These are phyloP conservation scores for Hemicentrotus pulcherrimus DNA, from an alignment of 35 echinoderm and acorn worm genomes.

Conservation along the genomic window DNA sequence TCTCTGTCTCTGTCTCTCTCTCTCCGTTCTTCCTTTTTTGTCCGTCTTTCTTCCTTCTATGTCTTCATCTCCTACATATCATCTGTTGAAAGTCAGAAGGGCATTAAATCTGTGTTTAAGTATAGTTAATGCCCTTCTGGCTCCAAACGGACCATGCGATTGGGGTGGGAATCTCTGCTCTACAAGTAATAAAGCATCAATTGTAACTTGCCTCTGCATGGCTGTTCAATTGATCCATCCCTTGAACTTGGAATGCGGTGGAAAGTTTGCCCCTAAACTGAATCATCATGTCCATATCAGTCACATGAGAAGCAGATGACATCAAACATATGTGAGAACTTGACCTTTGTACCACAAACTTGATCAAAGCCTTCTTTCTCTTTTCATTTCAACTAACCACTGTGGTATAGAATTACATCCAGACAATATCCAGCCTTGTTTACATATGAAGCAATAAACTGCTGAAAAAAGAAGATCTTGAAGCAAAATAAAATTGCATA, in stretches of 20 bases:
- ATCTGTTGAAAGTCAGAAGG: no score
- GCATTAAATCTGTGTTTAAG: no score
- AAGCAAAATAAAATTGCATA: no score
- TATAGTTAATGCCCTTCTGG: no score
- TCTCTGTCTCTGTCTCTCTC: neutral
- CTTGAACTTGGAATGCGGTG: neutral
- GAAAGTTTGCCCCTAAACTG: neutral
- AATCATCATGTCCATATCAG: neutral
- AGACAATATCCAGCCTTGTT: no score
- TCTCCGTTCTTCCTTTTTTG: neutral
- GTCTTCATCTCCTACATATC: neutral
- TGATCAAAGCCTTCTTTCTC: neutral
- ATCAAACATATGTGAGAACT: neutral
- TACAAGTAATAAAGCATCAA: no score
- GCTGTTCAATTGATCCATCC: neutral
- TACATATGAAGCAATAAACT: no score
- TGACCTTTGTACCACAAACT: neutral
- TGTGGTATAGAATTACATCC: neutral
- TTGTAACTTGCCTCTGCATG: no score
- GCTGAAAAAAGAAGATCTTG: no score
- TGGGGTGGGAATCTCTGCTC: no score
- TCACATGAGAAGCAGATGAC: conserved; percentile 16
- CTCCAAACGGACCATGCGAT: no score
- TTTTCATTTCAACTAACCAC: neutral
- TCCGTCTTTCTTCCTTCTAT: neutral